Evolutionary conservation across 2,888 invertebrate genomes (phyloP).

Genomic region (Drosophila neotestacea): DNA sequence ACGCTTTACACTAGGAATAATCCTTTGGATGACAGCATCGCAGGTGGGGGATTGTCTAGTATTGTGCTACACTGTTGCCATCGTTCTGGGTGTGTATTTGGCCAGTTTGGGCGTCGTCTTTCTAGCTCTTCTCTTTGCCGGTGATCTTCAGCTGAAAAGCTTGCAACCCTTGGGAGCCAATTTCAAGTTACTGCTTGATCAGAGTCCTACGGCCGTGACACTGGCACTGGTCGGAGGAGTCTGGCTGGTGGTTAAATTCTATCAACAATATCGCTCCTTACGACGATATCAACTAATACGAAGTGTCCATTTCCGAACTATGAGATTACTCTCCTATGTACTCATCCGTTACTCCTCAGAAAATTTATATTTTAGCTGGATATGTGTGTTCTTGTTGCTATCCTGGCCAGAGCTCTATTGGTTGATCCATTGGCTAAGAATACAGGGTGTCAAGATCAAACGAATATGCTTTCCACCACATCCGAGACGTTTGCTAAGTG

Average conservation of each 20-base stretch:
- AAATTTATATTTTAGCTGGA: constrained; percentile 12
- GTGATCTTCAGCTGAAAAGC: not conserved
- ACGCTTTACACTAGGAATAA: constrained; percentile 27
- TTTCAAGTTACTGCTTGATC: constrained; percentile 23
- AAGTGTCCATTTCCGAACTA: not conserved
- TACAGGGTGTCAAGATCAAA: not conserved
- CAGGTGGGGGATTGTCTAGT: not conserved
- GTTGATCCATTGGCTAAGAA: not conserved
- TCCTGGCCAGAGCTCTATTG: constrained; percentile 26
- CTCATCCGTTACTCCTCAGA: constrained; percentile 43
- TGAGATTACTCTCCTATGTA: constrained; percentile 12
- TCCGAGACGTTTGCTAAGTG: not conserved
- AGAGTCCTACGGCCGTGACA: not conserved
- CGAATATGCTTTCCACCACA: not conserved
- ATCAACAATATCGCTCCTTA: not conserved
- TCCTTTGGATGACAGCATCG: constrained; percentile 21
- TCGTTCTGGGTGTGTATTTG: constrained; percentile 36
- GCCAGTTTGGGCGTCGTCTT: constrained; percentile 5
- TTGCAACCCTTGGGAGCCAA: constrained; percentile 24
- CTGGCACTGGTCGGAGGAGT: constrained; percentile 8
- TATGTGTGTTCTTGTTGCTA: constrained; percentile 23
- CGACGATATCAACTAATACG: not conserved
- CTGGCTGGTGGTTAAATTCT: not conserved
- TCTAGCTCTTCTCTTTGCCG: not conserved
- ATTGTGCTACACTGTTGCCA: constrained; percentile 3